Conservation (phyloP, 30 jellyfish, hydroid and myxozoan species). For the Hydra vulgaris region DNA sequence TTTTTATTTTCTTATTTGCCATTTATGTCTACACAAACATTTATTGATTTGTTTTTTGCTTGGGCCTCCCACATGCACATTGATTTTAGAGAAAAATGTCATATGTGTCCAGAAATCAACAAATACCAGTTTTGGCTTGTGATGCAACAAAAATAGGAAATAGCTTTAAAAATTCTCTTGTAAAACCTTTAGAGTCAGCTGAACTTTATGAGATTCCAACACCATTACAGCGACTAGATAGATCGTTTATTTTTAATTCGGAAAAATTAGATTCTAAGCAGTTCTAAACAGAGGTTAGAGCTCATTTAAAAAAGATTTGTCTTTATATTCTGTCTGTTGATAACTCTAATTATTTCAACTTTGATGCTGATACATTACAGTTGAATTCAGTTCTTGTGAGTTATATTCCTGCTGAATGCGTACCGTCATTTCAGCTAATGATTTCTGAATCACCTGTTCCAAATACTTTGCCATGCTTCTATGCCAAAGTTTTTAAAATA, state of each 20-base stretch:
- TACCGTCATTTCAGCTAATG: not conserved
- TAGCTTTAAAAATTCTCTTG: not conserved
- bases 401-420: not conserved
- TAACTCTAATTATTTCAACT: not conserved
- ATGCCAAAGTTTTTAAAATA: not conserved
- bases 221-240: not conserved
- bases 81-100: conserved; percentile 12
- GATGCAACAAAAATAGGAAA: conserved; percentile 13
- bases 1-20: too few species aligned
- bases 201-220: not conserved
- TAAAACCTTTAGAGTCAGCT: not conserved
- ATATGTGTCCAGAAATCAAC: not conserved
- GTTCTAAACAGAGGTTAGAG: not conserved
- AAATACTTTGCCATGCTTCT: not conserved
- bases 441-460: not conserved
- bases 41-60: conserved; percentile 13
- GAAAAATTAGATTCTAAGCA: not conserved
- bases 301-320: not conserved
- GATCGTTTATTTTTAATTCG: not conserved
- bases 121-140: conserved; percentile 1
- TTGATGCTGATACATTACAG: not conserved
- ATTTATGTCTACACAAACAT: conserved; percentile 4
- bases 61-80: conserved; percentile 19
- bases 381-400: not conserved
- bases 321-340: not conserved